A percentile compares a stretch with the other conserved stretches of the same genome.
Conservation (phyloP, 2,113 vertebrate genomes). For the Trematocara stigmaticum region DNA sequence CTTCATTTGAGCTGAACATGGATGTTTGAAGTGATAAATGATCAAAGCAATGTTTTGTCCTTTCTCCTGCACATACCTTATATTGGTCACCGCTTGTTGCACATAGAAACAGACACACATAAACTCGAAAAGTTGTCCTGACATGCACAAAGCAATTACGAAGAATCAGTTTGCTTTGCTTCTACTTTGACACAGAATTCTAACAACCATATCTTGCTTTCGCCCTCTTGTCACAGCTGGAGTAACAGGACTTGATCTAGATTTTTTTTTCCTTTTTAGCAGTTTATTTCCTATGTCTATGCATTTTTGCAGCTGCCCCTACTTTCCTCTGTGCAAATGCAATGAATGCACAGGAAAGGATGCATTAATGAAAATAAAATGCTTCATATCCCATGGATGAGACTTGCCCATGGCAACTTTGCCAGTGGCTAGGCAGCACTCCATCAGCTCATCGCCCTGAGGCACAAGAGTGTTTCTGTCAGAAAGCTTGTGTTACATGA, state of each 20-base stretch:
- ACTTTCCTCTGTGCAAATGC: background rate
- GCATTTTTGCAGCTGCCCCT: background rate
- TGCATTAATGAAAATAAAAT: background rate
- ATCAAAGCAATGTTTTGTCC: background rate
- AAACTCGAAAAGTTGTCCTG: background rate
- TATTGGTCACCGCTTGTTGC: background rate
- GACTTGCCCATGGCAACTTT: background rate
- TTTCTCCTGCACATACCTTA: background rate
- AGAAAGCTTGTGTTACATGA: background rate
- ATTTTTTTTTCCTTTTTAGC: background rate
- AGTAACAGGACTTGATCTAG: background rate
- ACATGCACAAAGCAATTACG: slow-evolving; percentile 11
- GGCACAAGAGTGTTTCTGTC: background rate
- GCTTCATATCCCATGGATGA: background rate
- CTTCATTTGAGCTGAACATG: slow-evolving; percentile 1
- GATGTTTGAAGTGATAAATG: slow-evolving; percentile 29
- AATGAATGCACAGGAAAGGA: background rate
- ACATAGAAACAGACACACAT: background rate
- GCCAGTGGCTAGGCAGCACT: background rate
- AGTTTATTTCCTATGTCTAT: background rate
- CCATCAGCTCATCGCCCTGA: background rate
- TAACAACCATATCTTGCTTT: background rate
- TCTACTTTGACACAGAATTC: background rate
- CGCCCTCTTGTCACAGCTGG: background rate
- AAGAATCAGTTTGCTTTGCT: background rate